A percentile compares a stretch with the other conserved stretches of the same genome.
Conservation (phyloP, 1,140 invertebrate species). For the Aphidius ervi region DNA sequence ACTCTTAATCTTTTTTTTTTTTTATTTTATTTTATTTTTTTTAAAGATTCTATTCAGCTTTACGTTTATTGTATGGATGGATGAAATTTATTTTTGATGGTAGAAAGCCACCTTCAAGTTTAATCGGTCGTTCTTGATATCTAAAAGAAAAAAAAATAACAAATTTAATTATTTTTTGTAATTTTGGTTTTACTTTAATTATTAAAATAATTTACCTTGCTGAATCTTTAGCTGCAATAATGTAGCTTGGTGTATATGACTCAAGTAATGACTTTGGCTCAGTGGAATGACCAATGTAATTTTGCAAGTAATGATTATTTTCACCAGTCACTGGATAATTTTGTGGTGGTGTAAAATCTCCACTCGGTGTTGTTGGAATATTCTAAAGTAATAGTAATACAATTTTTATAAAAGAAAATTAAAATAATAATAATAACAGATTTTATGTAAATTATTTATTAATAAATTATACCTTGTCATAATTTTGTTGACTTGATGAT, state of each 20-base stretch:
- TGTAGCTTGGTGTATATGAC: slow-evolving; percentile 44
- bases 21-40: not conserved
- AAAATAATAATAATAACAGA: slow-evolving; percentile 8
- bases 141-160: slow-evolving; percentile 29
- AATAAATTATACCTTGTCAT: slow-evolving; percentile 10
- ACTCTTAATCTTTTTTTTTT: not conserved
- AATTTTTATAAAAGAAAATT: slow-evolving; percentile 7
- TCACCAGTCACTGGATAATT: slow-evolving; percentile 32
- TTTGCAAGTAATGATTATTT: slow-evolving; percentile 28
- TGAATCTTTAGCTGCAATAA: slow-evolving; percentile 44
- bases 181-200: slow-evolving; percentile 3
- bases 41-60: slow-evolving; percentile 30
- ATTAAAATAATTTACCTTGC: slow-evolving; percentile 34
- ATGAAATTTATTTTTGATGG: slow-evolving; percentile 47
- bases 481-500: slow-evolving; percentile 1
- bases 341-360: slow-evolving; percentile 34
- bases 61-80: slow-evolving; percentile 41
- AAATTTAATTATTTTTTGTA: slow-evolving; percentile 12
- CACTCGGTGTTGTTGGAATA: slow-evolving; percentile 27
- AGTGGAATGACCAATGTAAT: slow-evolving; percentile 27
- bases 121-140: slow-evolving; percentile 47
- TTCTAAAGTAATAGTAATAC: slow-evolving; percentile 23
- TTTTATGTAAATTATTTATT: slow-evolving; percentile 4
- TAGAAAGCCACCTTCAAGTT: slow-evolving; percentile 47
- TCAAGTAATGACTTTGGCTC: slow-evolving; percentile 45